These are phyloP conservation scores for Fringilla coelebs DNA, from an alignment of 2,797 vertebrate genomes.

Conservation along the genomic window DNA sequence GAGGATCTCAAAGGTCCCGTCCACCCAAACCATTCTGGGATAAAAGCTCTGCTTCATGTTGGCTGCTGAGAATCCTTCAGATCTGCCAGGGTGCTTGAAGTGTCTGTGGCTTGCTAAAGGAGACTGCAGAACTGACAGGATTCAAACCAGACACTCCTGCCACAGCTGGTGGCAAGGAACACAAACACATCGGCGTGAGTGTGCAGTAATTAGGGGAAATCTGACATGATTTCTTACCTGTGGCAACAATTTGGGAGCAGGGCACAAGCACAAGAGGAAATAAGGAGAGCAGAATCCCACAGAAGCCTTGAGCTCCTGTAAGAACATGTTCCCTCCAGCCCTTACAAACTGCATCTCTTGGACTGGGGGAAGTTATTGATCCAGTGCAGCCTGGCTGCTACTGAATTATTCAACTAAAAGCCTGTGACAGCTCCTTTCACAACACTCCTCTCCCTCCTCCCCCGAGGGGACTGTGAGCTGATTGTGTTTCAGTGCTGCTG, in stretches of 20 bases:
- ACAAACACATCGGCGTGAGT: neutral
- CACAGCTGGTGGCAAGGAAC: accelerated
- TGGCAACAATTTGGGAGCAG: neutral
- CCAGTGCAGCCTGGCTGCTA: neutral
- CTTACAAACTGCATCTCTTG: neutral
- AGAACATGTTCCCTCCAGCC: neutral
- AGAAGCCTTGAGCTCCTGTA: neutral
- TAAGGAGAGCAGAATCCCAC: neutral
- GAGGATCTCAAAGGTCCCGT: neutral
- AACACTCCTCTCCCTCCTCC: neutral
- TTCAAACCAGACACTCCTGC: neutral
- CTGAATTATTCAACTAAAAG: conserved; percentile 27
- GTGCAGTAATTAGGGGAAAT: neutral
- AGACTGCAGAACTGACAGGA: neutral
- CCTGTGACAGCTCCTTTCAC: neutral
- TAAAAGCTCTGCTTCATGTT: neutral
- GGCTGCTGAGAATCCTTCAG: neutral
- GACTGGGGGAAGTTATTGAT: neutral
- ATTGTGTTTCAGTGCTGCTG: neutral
- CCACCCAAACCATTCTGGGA: neutral
- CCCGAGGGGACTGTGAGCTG: neutral
- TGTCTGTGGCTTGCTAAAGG: neutral
- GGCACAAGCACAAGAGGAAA: neutral
- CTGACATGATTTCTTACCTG: neutral
- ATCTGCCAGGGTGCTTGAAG: neutral